Percentiles rank a stretch among this genome's conserved stretches.
Conservation (phyloP, 2,888 invertebrate species). For the Scaptomyza reducta region DNA sequence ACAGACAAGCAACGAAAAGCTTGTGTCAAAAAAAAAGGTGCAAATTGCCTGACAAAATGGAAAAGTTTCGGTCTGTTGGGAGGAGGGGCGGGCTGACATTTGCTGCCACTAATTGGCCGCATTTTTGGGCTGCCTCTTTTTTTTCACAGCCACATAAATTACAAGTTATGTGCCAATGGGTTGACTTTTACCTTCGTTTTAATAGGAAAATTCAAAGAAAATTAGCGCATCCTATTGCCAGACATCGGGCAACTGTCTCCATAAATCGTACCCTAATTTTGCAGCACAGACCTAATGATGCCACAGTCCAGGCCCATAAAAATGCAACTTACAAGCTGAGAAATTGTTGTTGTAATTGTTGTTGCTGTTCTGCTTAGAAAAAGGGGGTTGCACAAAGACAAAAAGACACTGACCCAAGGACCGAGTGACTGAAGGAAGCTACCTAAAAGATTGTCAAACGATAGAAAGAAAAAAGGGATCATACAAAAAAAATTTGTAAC, state of each 20-base stretch:
- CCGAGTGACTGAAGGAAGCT: constrained; percentile 18
- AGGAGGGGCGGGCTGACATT: constrained; percentile 39
- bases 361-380: constrained; percentile 11
- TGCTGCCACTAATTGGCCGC: constrained; percentile 76
- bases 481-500: constrained; percentile 63
- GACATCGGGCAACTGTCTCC: constrained; percentile 39
- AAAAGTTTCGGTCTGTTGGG: constrained; percentile 9
- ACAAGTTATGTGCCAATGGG: constrained; percentile 62
- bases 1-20: constrained; percentile 36
- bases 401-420: constrained; percentile 59
- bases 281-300: constrained; percentile 65
- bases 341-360: constrained; percentile 59
- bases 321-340: constrained; percentile 77
- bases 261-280: constrained; percentile 78
- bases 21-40: constrained; percentile 48
- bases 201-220: constrained; percentile 67
- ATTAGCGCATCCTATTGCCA: constrained; percentile 69
- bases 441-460: constrained; percentile 35
- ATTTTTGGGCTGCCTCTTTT: constrained; percentile 38
- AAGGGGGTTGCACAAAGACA: constrained; percentile 53
- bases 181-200: constrained; percentile 45
- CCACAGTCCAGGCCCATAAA: constrained; percentile 74
- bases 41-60: constrained; percentile 45
- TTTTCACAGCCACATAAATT: constrained; percentile 75
- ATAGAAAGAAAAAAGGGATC: constrained; percentile 46